A percentile compares a stretch with the other conserved stretches of the same genome.
phyloP scores from a whole-genome alignment of 2,888 invertebrate species.

The Phytoseiulus persimilis region DNA sequence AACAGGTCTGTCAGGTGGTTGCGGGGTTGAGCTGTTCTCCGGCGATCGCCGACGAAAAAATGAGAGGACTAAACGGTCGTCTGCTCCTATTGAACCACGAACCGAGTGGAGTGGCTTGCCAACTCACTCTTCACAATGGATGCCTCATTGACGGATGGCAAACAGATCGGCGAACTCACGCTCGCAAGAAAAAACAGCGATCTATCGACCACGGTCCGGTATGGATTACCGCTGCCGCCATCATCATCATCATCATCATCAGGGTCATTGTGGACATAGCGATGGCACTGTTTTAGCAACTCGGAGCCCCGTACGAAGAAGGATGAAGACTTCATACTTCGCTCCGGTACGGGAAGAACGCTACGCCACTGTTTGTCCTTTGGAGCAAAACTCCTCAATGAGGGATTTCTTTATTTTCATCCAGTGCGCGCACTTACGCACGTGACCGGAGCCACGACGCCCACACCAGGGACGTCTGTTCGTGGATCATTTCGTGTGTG shows the following conservation, averaged over 20 bases:
- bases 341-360: background rate
- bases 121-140: background rate
- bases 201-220: background rate
- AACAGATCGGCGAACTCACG: background rate
- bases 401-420: background rate
- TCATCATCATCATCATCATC: background rate
- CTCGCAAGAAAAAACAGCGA: background rate
- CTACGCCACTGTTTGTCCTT: background rate
- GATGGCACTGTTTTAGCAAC: too few species aligned
- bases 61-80: background rate
- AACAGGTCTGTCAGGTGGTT: too few species aligned
- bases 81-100: background rate
- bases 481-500: background rate
- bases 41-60: background rate
- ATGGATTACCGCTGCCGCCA: background rate
- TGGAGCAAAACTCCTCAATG: background rate
- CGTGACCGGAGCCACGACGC: background rate
- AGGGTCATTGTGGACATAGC: background rate
- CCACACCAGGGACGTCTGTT: background rate
- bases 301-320: background rate
- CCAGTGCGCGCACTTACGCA: background rate
- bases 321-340: background rate
- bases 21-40: background rate
- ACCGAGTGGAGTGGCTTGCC: background rate
- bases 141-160: background rate